Evolutionary conservation across 2,797 vertebrate species (phyloP), one percentile per base, ranked within the genome.

Genomic region (Girardinus metallicus): DNA sequence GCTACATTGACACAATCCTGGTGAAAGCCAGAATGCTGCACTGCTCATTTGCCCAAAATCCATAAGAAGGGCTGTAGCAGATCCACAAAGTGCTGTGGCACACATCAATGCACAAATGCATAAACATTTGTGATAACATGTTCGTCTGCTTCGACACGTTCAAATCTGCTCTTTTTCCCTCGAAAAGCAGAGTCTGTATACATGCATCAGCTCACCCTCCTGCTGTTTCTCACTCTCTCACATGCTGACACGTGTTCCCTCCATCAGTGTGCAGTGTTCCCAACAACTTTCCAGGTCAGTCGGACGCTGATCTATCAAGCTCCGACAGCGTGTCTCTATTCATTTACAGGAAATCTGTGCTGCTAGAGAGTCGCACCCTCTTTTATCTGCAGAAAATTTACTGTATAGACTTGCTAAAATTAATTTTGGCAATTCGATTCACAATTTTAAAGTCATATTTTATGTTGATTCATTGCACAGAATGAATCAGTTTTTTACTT

Each of bases 221-320:
- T 71, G 74, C 81, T 18, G 66, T 66, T 64, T 80, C 80, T 68
- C 80, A 64, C 46, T 57, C 53, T 75, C 76, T 68, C 47, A 74
- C 74, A 79, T 53, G 75, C 82, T 74, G 3, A 80, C 81, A 44
- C 66, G 49, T 13, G 13, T 8, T 73, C 70, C 44, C 75, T 55
- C 80, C 78, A 89, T 91, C 91, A 92, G 85, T 10, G 23, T 94
- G 95, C 93, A 91, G 93, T 95, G 94, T 95, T 95, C 92, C 55
- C 80, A 80, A 75, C 76, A 82, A 85, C 87, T 88, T 86, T 93
- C 89, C 89, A 88, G 91, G 91, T 94, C 84, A 90, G 86, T 87
- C 85, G 86, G 93, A 94, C 90, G 89, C 94, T 94, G 91, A 93
- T 95, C 92, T 92, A 92, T 95, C 94, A 94, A 88, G 90, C 86